Base-by-base conservation (phyloP, 1,140 invertebrate species). In the Oscheius sp. region DNA sequence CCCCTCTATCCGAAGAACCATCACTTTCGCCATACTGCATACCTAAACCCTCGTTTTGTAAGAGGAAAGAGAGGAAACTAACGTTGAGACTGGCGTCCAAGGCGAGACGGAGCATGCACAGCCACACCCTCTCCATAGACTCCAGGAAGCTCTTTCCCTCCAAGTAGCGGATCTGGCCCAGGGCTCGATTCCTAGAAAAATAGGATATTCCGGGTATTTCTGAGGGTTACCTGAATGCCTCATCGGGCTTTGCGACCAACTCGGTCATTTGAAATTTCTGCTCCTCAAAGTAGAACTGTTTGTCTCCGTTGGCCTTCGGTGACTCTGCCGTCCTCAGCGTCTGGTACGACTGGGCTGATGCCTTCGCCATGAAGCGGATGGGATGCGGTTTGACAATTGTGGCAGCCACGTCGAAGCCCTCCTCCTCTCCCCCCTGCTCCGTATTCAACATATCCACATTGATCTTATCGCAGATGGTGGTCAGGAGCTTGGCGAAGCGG, bases 71-170 rank as follows among this genome's bases (percentile, higher is more conserved):
- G 73, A 83, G 74, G 26, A 23, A 58, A 28, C 61, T 38, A 32
- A 82, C 81, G 32, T 80, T 64, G 26, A 73, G 49, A 45, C 81
- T 79, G 4, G 82, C 78, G 74, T 83, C 82, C 31, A 83, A 66
- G 1, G 73, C 65, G 3, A 83, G 68, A 23, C 75, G 69, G 1
- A 83, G 61, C 2, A 83, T 28, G 3, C 77, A 76, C 7, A 83
- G 55, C 82, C 81, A 84, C n/a, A 83, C 83, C 66, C 80, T 63
- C 42, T 84, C 82, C 29, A 80, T 78, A 0, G 82, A 74, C 34
- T 78, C 79, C 10, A 65, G 73, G 58, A 83, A 83, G 7, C 81
- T 74, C 55, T 83, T 83, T 18, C 49, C 49, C 63, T 82, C 80
- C 1, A 83, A 58, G n/a, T 65, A 35, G 15, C 63, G 29, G 26